Base-by-base conservation (phyloP, 2,113 vertebrate genomes). In the Tautogolabrus adspersus region DNA sequence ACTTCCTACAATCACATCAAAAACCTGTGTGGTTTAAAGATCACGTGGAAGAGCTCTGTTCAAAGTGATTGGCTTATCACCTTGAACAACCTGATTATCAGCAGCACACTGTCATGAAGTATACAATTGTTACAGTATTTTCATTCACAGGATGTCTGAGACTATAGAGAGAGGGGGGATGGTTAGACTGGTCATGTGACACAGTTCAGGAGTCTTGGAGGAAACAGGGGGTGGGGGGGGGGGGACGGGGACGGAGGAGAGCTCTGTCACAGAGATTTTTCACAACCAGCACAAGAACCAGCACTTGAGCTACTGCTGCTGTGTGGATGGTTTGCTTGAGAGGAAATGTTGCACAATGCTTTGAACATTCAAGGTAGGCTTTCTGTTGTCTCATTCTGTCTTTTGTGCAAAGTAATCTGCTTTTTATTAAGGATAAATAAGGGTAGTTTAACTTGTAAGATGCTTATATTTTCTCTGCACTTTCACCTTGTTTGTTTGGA, bases 181-280 rank as follows among this genome's bases (percentile, higher is more conserved):
- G 88, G 86, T 87, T 86, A 73, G 42, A 57, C 37, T 44, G 67
- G 72, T 91, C 90, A 92, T 63, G 75, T 93, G 92, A 91, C 86
- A 42, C 56, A 34, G 60, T 85, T 84, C 66, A 86, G 80, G 75
- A 88, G 85, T 87, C 89, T 91, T 87, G 68, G 81, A 93, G 92
- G 89, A 93, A 90, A 85, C 79, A 12, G 81, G 81, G 77, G 76
- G 71, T 30, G 49, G 61, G 44, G 44, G 44, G 10, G 42, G 22
- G 76, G 57, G 47, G 57, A 26, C 52, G 59, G 52, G 67, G 30
- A 30, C 0, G 16, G 72, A 67, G 55, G 51, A 64, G 73, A 73
- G 68, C 55, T 66, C 52, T 81, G 87, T 80, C 86, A 80, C 78
- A 83, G 70, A 81, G 69, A 85, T 91, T 88, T 34, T 90, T 81